phyloP scores from a whole-genome alignment of 2,113 vertebrate species.

The Orcinus orca region DNA sequence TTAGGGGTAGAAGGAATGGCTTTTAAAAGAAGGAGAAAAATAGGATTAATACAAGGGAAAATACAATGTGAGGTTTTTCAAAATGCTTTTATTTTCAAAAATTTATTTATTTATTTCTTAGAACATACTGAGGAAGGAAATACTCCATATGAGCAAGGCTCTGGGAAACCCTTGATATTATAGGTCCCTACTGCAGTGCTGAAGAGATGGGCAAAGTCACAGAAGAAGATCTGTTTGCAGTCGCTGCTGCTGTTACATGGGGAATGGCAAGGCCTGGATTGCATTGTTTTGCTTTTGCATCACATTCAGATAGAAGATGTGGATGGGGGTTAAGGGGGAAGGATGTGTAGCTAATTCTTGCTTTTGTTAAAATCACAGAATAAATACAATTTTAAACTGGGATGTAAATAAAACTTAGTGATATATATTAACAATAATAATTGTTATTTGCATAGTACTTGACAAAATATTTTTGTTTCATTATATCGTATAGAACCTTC shows the following conservation, averaged over 20 bases:
- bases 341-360: neutral
- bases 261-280: neutral
- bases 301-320: neutral
- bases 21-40: neutral
- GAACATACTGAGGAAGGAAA: neutral
- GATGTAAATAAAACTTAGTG: neutral
- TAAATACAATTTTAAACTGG: neutral
- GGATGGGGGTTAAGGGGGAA: neutral
- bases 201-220: neutral
- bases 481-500: neutral
- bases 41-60: neutral
- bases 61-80: neutral
- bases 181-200: neutral
- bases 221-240: neutral
- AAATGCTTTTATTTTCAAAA: slow-evolving; percentile 16
- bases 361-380: neutral
- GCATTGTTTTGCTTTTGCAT: neutral
- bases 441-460: neutral
- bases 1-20: neutral
- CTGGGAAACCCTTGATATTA: neutral
- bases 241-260: neutral
- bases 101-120: neutral
- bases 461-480: slow-evolving; percentile 25
- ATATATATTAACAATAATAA: neutral
- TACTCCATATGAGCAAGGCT: neutral